phyloP scores from a whole-genome alignment of 2,113 vertebrate genomes.

The Cebus imitator region DNA sequence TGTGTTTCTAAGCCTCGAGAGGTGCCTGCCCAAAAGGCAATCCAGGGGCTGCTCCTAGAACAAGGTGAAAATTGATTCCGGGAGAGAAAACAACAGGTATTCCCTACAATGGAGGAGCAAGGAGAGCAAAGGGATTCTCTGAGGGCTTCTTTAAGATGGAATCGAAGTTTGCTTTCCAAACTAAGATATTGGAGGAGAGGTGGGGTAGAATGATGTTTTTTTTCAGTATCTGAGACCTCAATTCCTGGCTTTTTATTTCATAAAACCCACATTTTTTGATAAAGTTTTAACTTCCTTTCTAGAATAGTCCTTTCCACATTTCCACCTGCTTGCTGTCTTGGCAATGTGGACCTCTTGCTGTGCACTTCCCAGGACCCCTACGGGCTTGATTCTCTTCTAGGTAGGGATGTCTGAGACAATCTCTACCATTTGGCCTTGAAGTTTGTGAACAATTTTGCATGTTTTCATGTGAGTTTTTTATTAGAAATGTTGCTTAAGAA shows the following conservation, averaged over 20 bases:
- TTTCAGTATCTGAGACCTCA: not conserved
- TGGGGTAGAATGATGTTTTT: not conserved
- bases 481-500: not conserved
- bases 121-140: not conserved
- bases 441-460: not conserved
- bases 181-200: not conserved
- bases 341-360: not conserved
- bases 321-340: not conserved
- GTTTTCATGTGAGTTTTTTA: not conserved
- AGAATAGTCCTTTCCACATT: not conserved
- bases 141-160: not conserved
- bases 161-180: not conserved
- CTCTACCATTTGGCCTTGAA: not conserved
- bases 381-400: not conserved
- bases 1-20: constrained; percentile 48
- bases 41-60: not conserved
- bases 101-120: not conserved
- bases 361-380: not conserved
- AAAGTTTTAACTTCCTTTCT: not conserved
- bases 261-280: not conserved
- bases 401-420: not conserved
- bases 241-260: not conserved
- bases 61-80: constrained; percentile 59
- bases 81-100: constrained; percentile 10
- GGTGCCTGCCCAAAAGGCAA: constrained; percentile 3